Conservation (phyloP, 2,888 invertebrate species). For the Epinotia ramella region DNA sequence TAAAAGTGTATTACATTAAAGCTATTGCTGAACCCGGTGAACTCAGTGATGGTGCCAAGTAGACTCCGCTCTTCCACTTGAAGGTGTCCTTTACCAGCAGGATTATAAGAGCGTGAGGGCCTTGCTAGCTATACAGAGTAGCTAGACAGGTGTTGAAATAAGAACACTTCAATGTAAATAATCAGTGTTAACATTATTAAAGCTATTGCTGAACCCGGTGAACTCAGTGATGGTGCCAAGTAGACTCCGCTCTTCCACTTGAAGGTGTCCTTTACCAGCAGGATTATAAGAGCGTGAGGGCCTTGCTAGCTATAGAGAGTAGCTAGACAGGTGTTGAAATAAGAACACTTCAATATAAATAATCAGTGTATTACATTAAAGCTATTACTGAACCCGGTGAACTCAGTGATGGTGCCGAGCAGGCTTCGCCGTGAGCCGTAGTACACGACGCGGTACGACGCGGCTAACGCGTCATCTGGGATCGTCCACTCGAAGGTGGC, state of each 20-base stretch:
- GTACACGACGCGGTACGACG: slow-evolving; percentile 92
- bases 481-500: slow-evolving; percentile 92
- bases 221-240: too few relatives aligned
- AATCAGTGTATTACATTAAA: slow-evolving; percentile 65
- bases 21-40: slow-evolving; percentile 84
- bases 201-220: too few relatives aligned
- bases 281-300: too few relatives aligned
- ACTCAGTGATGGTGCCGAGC: slow-evolving; percentile 86
- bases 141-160: too few relatives aligned
- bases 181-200: too few relatives aligned
- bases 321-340: not conserved
- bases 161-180: too few relatives aligned
- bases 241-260: too few relatives aligned
- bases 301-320: too few relatives aligned
- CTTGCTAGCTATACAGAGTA: too few relatives aligned
- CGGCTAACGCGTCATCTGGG: slow-evolving; percentile 85
- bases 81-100: too few relatives aligned
- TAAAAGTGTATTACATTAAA: slow-evolving; percentile 75
- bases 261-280: too few relatives aligned
- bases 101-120: too few relatives aligned
- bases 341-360: slow-evolving; percentile 6
- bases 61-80: slow-evolving; percentile 82
- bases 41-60: slow-evolving; percentile 86
- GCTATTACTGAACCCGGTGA: slow-evolving; percentile 84
- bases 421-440: slow-evolving; percentile 90